Conservation (phyloP, 2,797 vertebrate species). For the Gymnoscopelus microlampas region DNA sequence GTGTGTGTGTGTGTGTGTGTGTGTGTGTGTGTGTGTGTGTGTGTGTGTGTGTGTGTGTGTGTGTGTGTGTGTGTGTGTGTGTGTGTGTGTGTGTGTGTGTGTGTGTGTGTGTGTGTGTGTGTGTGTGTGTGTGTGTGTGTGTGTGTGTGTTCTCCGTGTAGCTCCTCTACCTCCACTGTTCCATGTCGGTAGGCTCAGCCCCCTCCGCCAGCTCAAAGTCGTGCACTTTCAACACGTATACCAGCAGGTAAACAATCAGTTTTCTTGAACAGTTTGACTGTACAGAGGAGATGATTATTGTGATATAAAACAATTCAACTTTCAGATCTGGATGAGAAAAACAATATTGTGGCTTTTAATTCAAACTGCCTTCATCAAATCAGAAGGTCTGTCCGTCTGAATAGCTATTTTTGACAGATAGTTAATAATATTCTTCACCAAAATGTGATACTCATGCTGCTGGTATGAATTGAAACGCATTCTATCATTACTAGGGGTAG, state of each 20-base stretch:
- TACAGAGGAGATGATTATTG: too few relatives aligned
- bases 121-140: not conserved
- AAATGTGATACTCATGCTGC: too few relatives aligned
- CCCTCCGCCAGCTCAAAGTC: slow-evolving; percentile 61
- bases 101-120: not conserved
- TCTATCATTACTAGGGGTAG: not conserved
- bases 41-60: not conserved
- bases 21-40: not conserved
- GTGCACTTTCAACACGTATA: slow-evolving; percentile 68
- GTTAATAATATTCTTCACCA: too few relatives aligned
- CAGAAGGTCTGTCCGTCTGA: too few relatives aligned
- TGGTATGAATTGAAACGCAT: too few relatives aligned
- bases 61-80: not conserved
- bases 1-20: not conserved
- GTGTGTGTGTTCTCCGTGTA: slow-evolving; percentile 17
- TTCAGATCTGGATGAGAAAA: too few relatives aligned
- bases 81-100: not conserved
- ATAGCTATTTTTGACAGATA: too few relatives aligned
- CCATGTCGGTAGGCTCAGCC: slow-evolving; percentile 44
- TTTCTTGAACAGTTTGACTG: not conserved
- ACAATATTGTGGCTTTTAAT: too few relatives aligned
- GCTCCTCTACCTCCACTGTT: slow-evolving; percentile 75
- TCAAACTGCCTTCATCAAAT: too few relatives aligned
- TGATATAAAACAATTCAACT: too few relatives aligned
- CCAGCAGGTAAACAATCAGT: slow-evolving; percentile 48